phyloP scores from a whole-genome alignment of 2,113 vertebrate species.

The Psilopsiagon aymara region DNA sequence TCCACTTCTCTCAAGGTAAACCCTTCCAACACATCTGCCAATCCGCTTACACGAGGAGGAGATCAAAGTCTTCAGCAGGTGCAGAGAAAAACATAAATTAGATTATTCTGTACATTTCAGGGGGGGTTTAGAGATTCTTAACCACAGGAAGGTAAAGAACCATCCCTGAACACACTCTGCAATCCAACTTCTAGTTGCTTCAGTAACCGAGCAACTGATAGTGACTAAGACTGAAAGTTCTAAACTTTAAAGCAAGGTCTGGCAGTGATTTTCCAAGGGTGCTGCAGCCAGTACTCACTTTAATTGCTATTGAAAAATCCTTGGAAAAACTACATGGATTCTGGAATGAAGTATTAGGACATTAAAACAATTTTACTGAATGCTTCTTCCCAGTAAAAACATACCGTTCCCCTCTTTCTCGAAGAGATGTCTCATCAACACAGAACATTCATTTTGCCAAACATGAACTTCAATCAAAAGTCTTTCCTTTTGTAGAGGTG shows the following conservation, averaged over 20 bases:
- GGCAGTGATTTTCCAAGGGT: neutral
- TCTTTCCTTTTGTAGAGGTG: neutral
- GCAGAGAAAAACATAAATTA: neutral
- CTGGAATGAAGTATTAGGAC: neutral
- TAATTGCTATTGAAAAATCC: neutral
- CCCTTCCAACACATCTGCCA: neutral
- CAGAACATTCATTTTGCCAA: neutral
- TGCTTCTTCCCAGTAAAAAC: neutral
- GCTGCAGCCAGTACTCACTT: neutral
- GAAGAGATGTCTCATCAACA: neutral
- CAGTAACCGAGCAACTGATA: neutral
- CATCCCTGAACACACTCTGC: neutral
- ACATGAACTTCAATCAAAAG: neutral
- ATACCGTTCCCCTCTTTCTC: neutral
- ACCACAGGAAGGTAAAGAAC: neutral
- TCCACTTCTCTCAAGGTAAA: neutral
- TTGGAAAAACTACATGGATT: neutral
- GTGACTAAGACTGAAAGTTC: neutral
- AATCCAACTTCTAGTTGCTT: neutral
- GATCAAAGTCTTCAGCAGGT: neutral
- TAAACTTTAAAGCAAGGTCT: neutral
- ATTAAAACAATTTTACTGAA: neutral
- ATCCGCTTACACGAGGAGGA: neutral
- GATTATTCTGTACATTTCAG: neutral
- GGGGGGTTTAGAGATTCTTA: neutral